These are phyloP conservation scores for Ranitomeya imitator DNA, from an alignment of 2,113 vertebrate genomes.

Conservation along the genomic window DNA sequence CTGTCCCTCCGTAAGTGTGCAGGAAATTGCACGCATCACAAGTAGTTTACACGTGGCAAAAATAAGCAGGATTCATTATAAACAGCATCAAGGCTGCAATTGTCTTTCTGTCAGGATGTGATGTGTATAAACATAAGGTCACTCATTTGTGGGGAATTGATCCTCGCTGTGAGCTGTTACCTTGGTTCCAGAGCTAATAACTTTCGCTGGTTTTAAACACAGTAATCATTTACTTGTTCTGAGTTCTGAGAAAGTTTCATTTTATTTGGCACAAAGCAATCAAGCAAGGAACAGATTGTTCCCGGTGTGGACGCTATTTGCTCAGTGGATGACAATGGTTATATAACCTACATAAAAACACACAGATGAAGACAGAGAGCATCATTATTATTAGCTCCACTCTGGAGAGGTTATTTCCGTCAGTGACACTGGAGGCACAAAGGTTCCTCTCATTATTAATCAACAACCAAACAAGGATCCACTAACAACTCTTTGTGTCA, in stretches of 20 bases:
- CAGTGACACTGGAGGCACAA: not conserved
- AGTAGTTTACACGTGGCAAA: not conserved
- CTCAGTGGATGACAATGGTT: conserved; percentile 25
- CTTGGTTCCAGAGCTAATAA: conserved; percentile 38
- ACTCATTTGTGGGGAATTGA: conserved; percentile 2
- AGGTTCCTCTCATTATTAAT: not conserved
- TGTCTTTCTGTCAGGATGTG: conserved; percentile 26
- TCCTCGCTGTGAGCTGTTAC: conserved; percentile 32
- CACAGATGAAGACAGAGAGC: not conserved
- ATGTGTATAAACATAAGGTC: not conserved
- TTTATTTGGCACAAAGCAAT: conserved; percentile 40
- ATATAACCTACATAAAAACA: conserved; percentile 2
- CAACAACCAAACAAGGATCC: not conserved
- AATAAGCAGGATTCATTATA: conserved; percentile 9
- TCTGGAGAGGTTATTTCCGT: not conserved
- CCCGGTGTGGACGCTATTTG: not conserved
- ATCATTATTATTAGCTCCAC: conserved; percentile 1
- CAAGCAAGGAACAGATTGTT: conserved; percentile 35
- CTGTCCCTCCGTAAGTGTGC: not conserved
- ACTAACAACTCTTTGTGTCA: not conserved
- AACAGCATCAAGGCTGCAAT: not conserved
- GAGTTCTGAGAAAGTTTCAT: conserved; percentile 25
- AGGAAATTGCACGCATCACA: not conserved
- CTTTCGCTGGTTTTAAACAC: conserved; percentile 21
- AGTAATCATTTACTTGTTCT: conserved; percentile 41